Evolutionary conservation across 1,140 invertebrate genomes (phyloP).

Genomic region (Apis florea): DNA sequence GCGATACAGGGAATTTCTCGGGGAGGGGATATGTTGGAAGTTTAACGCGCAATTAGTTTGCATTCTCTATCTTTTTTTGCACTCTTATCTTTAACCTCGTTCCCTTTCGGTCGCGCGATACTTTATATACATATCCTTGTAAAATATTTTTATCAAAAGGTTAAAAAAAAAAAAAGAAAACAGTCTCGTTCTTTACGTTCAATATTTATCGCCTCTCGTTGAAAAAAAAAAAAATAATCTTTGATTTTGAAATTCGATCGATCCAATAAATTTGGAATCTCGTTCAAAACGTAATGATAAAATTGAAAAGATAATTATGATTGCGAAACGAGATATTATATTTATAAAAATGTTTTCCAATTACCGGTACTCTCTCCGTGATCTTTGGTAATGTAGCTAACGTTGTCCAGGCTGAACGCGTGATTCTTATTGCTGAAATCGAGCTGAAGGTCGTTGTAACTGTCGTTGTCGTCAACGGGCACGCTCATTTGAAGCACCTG

Average conservation of each 20-base stretch:
- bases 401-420: constrained; percentile 91
- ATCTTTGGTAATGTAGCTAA: constrained; percentile 92
- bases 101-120: background rate
- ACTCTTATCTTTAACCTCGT: background rate
- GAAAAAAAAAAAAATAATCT: too few relatives aligned
- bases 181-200: background rate
- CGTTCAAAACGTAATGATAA: background rate
- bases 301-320: background rate
- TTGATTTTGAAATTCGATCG: too few relatives aligned
- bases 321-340: background rate
- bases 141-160: too few relatives aligned
- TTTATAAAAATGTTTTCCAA: constrained; percentile 17
- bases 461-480: constrained; percentile 88
- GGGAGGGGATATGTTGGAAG: too few relatives aligned
- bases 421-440: constrained; percentile 93
- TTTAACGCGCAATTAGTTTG: too few relatives aligned
- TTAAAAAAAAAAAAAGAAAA: too few relatives aligned
- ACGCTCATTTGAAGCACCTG: constrained; percentile 95
- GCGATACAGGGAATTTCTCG: too few relatives aligned
- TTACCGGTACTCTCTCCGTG: constrained; percentile 82
- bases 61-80: background rate
- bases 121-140: background rate
- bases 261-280: too few relatives aligned
- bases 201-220: too few relatives aligned
- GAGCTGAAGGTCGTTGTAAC: constrained; percentile 89